Evolutionary conservation across 2,888 invertebrate species (phyloP), one percentile per base, ranked within the genome.

Genomic region (Mythimna vitellina): DNA sequence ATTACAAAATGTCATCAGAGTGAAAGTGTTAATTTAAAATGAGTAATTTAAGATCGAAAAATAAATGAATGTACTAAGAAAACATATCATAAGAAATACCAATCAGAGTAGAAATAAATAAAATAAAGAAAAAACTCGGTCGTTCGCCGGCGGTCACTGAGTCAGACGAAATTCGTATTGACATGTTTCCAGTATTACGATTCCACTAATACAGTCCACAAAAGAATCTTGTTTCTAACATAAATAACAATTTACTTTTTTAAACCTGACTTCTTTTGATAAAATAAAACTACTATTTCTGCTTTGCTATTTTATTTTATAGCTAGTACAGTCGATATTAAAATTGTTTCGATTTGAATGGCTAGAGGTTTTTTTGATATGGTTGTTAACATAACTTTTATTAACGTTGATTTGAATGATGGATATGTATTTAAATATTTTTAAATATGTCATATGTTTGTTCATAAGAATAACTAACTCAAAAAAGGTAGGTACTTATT

Each of bases 141-240:
- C 80, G 70, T 66, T 83, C 80, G 76, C 78, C 88, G 89, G 84
- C 88, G 89, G 87, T 86, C 88, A 82, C 83, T 88, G 87, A 87
- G 90, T 93, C 91, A 87, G 78, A 89, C 89, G 94, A 94, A 65
- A 96, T 94, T 88, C 87, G 89, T 94, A 95, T 95, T 93, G 96
- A 95, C 96, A 95, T 90, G 94, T 96, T 96, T 96, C 95, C 95
- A 92, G 93, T 87, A 93, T 93, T 94, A 89, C 93, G 95, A 94
- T 91, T 96, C 89, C 90, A 91, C 90, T 92, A 92, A 93, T 93
- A 91, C 90, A 86, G 87, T 91, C 90, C 86, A 90, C 89, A 89
- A 91, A 90, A 89, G 89, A 90, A 89, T 89, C 91, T 89, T 90
- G 90, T 90, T 90, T 84, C 89, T 81, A 88, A 87, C 87, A 89